Evolutionary conservation across 2,797 vertebrate species (phyloP).

Genomic region (Lateolabrax maculatus): DNA sequence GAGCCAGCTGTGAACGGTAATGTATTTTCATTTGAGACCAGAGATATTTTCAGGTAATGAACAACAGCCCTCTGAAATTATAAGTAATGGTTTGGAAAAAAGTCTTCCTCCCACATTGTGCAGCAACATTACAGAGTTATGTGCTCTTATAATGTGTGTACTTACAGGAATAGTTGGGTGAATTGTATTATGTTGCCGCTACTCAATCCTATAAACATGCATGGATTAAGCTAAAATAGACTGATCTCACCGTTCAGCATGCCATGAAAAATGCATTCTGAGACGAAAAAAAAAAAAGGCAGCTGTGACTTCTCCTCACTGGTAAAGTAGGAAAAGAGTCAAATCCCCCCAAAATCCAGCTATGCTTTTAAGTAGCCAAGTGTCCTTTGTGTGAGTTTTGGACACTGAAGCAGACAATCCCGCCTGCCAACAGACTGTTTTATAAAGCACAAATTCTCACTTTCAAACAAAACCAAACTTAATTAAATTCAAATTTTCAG

Average conservation of each 20-base stretch:
- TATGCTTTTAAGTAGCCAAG: constrained; percentile 21
- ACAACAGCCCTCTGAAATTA: constrained; percentile 68
- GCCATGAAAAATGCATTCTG: constrained; percentile 11
- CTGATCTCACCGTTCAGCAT: constrained; percentile 12
- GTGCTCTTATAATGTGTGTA: constrained; percentile 36
- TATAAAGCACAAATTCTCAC: constrained; percentile 49
- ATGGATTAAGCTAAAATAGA: constrained; percentile 25
- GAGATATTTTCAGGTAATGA: constrained; percentile 66
- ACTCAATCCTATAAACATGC: constrained; percentile 39
- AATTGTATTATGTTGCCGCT: constrained; percentile 20
- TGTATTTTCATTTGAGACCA: constrained; percentile 44
- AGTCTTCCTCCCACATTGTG: constrained; percentile 32
- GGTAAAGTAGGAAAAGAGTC: neutral
- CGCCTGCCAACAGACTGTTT: constrained; percentile 53
- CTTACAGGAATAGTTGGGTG: constrained; percentile 28
- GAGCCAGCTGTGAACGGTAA: constrained; percentile 47
- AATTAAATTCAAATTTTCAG: constrained; percentile 53
- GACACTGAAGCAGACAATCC: constrained; percentile 40
- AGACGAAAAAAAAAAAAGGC: constrained; percentile 5
- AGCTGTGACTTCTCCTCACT: neutral
- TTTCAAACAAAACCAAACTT: constrained; percentile 47
- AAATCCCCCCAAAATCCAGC: neutral
- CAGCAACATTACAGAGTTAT: constrained; percentile 42
- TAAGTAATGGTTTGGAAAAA: constrained; percentile 65
- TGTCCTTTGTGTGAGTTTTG: constrained; percentile 59